Evolutionary conservation across 2,797 vertebrate species (phyloP).

Genomic region (Acestrorhynchus altus): DNA sequence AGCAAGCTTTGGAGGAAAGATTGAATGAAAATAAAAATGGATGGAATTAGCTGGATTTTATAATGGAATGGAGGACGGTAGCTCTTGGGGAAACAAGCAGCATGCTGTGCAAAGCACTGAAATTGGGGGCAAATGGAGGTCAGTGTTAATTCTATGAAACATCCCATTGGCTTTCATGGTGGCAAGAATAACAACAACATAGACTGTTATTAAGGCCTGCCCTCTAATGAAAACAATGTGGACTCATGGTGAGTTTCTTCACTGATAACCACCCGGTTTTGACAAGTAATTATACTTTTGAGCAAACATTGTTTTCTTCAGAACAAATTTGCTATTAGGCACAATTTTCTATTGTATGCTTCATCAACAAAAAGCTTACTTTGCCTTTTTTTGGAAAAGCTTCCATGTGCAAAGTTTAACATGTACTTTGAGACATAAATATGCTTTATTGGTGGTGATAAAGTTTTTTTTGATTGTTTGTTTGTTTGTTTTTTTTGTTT

Average conservation of each 20-base stretch:
- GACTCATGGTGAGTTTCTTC: slow-evolving; percentile 18
- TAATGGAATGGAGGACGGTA: slow-evolving; percentile 5
- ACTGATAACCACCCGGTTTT: slow-evolving; percentile 20
- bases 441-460: slow-evolving; percentile 48
- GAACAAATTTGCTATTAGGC: background rate
- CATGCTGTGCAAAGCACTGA: slow-evolving; percentile 21
- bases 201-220: slow-evolving; percentile 14
- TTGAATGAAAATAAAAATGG: background rate
- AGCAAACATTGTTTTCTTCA: slow-evolving; percentile 3
- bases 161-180: slow-evolving; percentile 40
- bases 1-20: background rate
- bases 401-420: slow-evolving; percentile 32
- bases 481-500: slow-evolving; percentile 24
- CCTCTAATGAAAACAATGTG: slow-evolving; percentile 26
- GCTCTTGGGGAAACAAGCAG: slow-evolving; percentile 29
- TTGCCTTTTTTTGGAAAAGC: background rate
- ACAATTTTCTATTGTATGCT: background rate
- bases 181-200: slow-evolving; percentile 18
- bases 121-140: slow-evolving; percentile 46
- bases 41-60: slow-evolving; percentile 14
- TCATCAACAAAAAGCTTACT: background rate
- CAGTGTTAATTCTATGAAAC: slow-evolving; percentile 41
- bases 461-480: slow-evolving; percentile 40
- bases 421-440: slow-evolving; percentile 7
- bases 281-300: slow-evolving; percentile 45